Percentiles rank a stretch among this genome's conserved stretches.
Evolutionary conservation across 2,113 vertebrate species (phyloP).

Genomic region (Baryphthengus martii): DNA sequence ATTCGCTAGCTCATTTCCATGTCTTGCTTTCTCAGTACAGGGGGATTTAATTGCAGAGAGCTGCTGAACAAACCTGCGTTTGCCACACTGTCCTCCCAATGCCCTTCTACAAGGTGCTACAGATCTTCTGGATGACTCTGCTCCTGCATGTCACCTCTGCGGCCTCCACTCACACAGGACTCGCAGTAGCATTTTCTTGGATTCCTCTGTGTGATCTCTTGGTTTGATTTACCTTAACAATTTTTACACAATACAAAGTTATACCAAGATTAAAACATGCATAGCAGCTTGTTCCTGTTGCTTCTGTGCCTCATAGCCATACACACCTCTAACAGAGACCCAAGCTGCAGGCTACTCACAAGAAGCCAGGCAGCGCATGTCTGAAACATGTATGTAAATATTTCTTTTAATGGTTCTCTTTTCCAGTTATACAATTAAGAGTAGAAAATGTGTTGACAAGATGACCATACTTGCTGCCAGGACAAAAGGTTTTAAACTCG

Average conservation of each 20-base stretch:
- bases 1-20: background rate
- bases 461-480: background rate
- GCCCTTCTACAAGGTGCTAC: rapidly evolving
- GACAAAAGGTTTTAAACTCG: background rate
- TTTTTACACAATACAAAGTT: background rate
- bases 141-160: rapidly evolving
- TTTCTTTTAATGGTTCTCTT: background rate
- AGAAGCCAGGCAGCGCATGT: background rate
- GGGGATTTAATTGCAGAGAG: background rate
- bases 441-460: background rate
- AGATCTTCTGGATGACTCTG: rapidly evolving
- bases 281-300: background rate
- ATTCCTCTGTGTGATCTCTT: background rate
- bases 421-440: background rate
- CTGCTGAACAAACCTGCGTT: background rate
- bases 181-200: rapidly evolving
- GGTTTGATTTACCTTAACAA: background rate
- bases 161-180: rapidly evolving
- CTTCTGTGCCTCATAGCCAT: background rate
- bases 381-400: background rate
- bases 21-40: background rate
- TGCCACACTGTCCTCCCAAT: background rate
- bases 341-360: background rate
- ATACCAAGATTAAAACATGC: background rate
- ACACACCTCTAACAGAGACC: background rate